Conservation (phyloP, 2,113 vertebrate species). For the Grammomys dolichurus region DNA sequence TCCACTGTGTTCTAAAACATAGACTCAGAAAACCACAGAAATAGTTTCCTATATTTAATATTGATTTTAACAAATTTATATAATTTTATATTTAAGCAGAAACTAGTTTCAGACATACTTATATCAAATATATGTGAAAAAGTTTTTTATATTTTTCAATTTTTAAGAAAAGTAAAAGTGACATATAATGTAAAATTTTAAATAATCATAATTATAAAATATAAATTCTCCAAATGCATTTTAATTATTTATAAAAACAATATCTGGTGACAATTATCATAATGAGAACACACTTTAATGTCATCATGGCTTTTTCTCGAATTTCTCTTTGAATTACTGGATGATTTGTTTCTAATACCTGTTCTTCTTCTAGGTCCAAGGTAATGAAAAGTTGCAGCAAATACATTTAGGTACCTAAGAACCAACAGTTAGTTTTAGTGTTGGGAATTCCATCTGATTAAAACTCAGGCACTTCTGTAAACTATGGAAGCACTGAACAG, state of each 20-base stretch:
- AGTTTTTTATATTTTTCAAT: background rate
- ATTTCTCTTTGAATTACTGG: background rate
- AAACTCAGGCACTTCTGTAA: background rate
- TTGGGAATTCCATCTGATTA: background rate
- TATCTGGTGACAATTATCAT: background rate
- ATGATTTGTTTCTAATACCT: background rate
- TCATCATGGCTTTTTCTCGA: background rate
- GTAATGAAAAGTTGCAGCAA: background rate
- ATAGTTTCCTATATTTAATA: background rate
- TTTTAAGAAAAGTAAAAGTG: background rate
- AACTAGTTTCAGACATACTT: background rate
- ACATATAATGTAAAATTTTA: background rate
- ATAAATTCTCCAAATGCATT: background rate
- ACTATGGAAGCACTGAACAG: background rate
- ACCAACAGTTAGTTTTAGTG: rapidly evolving
- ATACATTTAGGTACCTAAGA: background rate
- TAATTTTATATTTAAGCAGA: background rate
- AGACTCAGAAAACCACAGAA: background rate
- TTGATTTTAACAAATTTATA: background rate
- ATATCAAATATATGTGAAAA: background rate
- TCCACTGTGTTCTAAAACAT: background rate
- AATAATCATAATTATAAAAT: background rate
- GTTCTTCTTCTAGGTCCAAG: background rate
- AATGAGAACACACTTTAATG: background rate
- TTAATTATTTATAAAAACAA: background rate